These are phyloP conservation scores for Ictalurus furcatus DNA, from an alignment of 2,113 vertebrate species.

Conservation along the genomic window DNA sequence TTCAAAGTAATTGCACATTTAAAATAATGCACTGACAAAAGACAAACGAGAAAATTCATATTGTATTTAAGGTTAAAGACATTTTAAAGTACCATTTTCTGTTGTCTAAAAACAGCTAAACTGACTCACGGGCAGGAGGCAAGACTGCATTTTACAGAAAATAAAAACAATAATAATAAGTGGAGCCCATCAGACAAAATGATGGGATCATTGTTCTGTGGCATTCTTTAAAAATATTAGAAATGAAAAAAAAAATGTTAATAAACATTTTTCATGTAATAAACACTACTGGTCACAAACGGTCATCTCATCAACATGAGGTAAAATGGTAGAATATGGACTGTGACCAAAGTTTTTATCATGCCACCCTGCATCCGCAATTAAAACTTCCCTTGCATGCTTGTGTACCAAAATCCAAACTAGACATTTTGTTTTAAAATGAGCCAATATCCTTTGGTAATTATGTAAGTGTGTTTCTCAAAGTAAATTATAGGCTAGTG, in stretches of 20 bases:
- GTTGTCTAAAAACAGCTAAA: neutral
- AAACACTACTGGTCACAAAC: neutral
- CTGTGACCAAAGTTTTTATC: neutral
- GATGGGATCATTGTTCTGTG: neutral
- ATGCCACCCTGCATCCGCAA: neutral
- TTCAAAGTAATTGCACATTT: constrained; percentile 47
- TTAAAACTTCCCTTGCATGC: neutral
- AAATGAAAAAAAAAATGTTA: neutral
- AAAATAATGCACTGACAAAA: constrained; percentile 47
- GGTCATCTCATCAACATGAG: neutral
- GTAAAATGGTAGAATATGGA: neutral
- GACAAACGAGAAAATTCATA: constrained; percentile 36
- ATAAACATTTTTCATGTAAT: neutral
- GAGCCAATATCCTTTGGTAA: neutral
- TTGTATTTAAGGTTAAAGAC: constrained; percentile 43
- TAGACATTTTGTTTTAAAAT: neutral
- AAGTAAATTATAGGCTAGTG: neutral
- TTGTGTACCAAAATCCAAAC: neutral
- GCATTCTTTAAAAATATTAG: neutral
- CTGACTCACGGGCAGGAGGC: neutral
- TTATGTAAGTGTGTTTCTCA: neutral
- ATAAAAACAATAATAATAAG: neutral
- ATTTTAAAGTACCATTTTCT: constrained; percentile 43
- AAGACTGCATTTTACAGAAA: neutral
- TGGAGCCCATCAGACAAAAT: constrained; percentile 7